Evolutionary conservation across 2,888 invertebrate genomes (phyloP), one percentile per base, ranked within the genome.

Genomic region (Polymixis flavicincta): DNA sequence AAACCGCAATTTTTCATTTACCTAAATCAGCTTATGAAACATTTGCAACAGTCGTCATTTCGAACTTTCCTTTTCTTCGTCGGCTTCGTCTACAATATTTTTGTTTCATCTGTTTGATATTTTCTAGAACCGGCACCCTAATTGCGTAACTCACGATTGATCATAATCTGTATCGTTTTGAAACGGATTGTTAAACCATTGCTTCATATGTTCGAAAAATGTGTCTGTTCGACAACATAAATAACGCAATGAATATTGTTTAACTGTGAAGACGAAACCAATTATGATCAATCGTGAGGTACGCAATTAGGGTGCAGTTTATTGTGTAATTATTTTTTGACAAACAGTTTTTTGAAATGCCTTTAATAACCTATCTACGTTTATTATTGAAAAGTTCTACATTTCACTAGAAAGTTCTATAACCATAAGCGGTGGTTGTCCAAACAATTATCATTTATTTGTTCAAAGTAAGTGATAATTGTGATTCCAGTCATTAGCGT

Each of bases 401-500:
- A 54, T 55, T 54, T 55, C 25, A 25, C 48, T 17, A 0, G 13
- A 52, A 45, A 69, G 0, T 64, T 28, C 8, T 50, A 22, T 42
- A 14, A 52, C 14, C 7, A 37, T 48, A 37, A 59, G 19, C 37
- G 11, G 37, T 73, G 37, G 2, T 42, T 54, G 14, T 0, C 45
- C 55, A 45, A 71, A 11, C 32, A 37, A 65, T 68, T 63, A 70
- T n/a, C 7, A 50, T 17, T n/a, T 65, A 52, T 80, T 71, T 76
- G 55, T 68, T 63, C 48, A 63, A 25, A 70, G 52, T 75, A 50
- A 80, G 80, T 60, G 80, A 57, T 71, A 48, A 76, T 76, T 71
- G 42, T 52, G 32, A 71, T 71, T 71, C 64, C 52, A 65, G 71
- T 60, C 37, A 65, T 80, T 76, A 65, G 32, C 71, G 60, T 28